Evolutionary conservation across 2,113 vertebrate genomes (phyloP).

Genomic region (Stomatorhinus ivindoensis): DNA sequence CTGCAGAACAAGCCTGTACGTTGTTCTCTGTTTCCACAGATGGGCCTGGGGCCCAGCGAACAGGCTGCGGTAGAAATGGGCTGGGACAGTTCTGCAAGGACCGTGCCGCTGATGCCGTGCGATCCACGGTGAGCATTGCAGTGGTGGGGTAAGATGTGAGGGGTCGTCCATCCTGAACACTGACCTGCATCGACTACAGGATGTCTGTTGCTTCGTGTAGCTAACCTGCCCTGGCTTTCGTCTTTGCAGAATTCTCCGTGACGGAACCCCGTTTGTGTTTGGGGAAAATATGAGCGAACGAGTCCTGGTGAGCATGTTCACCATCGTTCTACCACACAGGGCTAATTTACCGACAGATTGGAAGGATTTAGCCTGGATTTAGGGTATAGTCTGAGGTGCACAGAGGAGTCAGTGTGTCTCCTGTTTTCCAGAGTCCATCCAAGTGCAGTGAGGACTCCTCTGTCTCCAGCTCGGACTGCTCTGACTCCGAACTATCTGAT

Average conservation of each 20-base stretch:
- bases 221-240: neutral
- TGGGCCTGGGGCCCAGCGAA: neutral
- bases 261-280: slow-evolving; percentile 62
- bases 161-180: neutral
- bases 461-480: slow-evolving; percentile 28
- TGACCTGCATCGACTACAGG: neutral
- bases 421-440: slow-evolving; percentile 29
- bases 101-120: neutral
- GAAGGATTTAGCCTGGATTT: neutral
- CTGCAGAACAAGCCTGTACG: neutral
- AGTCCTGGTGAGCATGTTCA: slow-evolving; percentile 62
- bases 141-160: neutral
- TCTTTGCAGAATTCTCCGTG: slow-evolving; percentile 21
- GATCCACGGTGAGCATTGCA: neutral
- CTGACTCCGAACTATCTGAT: slow-evolving; percentile 29
- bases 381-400: neutral
- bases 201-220: neutral
- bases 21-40: neutral
- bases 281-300: slow-evolving; percentile 77
- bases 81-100: neutral
- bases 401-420: neutral
- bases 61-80: neutral
- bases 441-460: slow-evolving; percentile 28
- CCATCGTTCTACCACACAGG: neutral
- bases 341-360: neutral